phyloP scores from a whole-genome alignment of 2,888 invertebrate genomes.

The Drosophila antonietae region DNA sequence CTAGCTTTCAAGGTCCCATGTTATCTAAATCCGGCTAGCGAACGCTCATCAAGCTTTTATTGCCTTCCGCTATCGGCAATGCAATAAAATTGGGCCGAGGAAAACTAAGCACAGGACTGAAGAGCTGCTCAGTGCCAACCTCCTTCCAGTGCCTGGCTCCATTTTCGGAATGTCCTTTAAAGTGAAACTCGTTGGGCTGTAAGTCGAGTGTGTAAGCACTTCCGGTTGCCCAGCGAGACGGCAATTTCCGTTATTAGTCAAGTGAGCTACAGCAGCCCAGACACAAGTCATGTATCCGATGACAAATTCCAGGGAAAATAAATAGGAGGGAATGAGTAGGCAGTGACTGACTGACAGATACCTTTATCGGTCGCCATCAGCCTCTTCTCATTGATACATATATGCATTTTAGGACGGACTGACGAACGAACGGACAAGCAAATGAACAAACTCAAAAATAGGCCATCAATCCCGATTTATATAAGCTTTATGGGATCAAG shows the following conservation, averaged over 20 bases:
- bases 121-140: slow-evolving; percentile 6
- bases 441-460: no score
- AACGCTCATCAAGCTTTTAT: slow-evolving; percentile 54
- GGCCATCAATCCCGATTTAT: not conserved
- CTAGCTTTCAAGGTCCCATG: not conserved
- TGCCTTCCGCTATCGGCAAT: slow-evolving; percentile 50
- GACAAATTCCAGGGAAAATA: slow-evolving; percentile 20
- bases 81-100: slow-evolving; percentile 42
- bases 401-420: no score
- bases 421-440: no score
- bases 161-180: slow-evolving; percentile 49
- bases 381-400: no score
- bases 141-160: slow-evolving; percentile 20
- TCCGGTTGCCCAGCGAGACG: slow-evolving; percentile 63
- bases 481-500: not conserved
- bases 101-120: slow-evolving; percentile 21
- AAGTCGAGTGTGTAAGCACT: slow-evolving; percentile 69
- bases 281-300: slow-evolving; percentile 12
- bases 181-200: slow-evolving; percentile 50
- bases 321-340: not conserved
- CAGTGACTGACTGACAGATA: not conserved
- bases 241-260: slow-evolving; percentile 63
- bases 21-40: slow-evolving; percentile 4
- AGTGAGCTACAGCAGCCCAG: not conserved
- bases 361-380: no score